These are phyloP conservation scores for Neodon shergylaensis DNA, from an alignment of 2,113 vertebrate species.

Conservation along the genomic window DNA sequence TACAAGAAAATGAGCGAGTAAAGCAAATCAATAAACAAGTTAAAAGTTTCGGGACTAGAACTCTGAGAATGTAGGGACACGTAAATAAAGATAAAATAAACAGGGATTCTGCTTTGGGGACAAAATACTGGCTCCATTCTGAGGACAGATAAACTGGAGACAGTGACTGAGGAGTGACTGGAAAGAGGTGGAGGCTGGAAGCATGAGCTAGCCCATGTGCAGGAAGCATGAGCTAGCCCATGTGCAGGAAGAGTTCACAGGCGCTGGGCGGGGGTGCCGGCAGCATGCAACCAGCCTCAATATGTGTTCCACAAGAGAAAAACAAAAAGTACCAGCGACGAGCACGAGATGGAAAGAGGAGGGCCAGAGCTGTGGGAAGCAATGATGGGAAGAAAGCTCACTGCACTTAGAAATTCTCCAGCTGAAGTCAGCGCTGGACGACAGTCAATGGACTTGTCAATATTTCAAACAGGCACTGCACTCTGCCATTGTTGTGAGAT, in stretches of 20 bases:
- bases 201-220: no score
- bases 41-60: not conserved
- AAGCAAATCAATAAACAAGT: not conserved
- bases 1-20: not conserved
- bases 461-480: not conserved
- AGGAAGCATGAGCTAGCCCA: no score
- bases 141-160: not conserved
- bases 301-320: not conserved
- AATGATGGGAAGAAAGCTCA: not conserved
- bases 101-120: not conserved
- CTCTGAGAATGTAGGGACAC: not conserved
- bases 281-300: not conserved
- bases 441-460: not conserved
- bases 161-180: not conserved
- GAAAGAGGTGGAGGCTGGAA: not conserved
- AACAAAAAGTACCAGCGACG: not conserved
- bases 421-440: not conserved
- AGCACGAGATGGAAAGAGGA: not conserved
- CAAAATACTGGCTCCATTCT: not conserved
- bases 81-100: not conserved
- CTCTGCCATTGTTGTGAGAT: not conserved
- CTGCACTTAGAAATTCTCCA: not conserved
- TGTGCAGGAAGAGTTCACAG: not conserved
- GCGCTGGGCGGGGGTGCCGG: not conserved
- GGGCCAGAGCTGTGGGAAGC: not conserved